Evolutionary conservation across 2,888 invertebrate species (phyloP).

Genomic region (Ptychoptera albimana): DNA sequence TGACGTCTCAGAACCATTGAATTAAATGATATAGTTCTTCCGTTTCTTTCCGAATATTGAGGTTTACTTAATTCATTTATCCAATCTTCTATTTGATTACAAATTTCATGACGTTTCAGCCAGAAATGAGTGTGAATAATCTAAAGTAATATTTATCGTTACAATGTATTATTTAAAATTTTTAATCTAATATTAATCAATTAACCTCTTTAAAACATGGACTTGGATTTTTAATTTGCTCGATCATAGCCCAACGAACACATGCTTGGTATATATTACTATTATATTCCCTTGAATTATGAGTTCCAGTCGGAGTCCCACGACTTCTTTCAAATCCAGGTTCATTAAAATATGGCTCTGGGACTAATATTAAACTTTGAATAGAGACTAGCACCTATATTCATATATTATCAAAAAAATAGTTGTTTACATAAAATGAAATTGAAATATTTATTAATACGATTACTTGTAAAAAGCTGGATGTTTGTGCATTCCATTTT

Average conservation of each 20-base stretch:
- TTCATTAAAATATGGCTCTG: slow-evolving; percentile 91
- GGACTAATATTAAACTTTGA: slow-evolving; percentile 79
- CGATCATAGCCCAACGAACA: slow-evolving; percentile 92
- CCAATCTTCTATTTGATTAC: slow-evolving; percentile 80
- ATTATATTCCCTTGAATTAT: slow-evolving; percentile 86
- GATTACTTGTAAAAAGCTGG: slow-evolving; percentile 67
- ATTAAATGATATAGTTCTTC: slow-evolving; percentile 59
- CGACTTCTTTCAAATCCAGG: slow-evolving; percentile 85
- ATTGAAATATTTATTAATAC: not conserved
- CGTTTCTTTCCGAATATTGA: slow-evolving; percentile 56
- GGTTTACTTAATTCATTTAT: slow-evolving; percentile 72
- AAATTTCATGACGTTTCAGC: slow-evolving; percentile 81
- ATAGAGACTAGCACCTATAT: slow-evolving; percentile 84
- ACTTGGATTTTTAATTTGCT: slow-evolving; percentile 78
- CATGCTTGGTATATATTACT: slow-evolving; percentile 90
- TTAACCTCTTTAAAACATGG: slow-evolving; percentile 78
- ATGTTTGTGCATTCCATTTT: slow-evolving; percentile 93
- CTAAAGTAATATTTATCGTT: slow-evolving; percentile 26
- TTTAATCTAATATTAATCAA: slow-evolving; percentile 1
- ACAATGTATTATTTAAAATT: slow-evolving; percentile 1
- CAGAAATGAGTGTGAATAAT: slow-evolving; percentile 89
- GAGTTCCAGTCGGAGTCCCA: slow-evolving; percentile 74
- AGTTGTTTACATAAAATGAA: too few species aligned
- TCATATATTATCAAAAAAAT: slow-evolving; percentile 4
- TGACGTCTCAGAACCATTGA: slow-evolving; percentile 64